These are phyloP conservation scores for Electrophaes corylata DNA, from an alignment of 2,888 invertebrate species.

Conservation along the genomic window DNA sequence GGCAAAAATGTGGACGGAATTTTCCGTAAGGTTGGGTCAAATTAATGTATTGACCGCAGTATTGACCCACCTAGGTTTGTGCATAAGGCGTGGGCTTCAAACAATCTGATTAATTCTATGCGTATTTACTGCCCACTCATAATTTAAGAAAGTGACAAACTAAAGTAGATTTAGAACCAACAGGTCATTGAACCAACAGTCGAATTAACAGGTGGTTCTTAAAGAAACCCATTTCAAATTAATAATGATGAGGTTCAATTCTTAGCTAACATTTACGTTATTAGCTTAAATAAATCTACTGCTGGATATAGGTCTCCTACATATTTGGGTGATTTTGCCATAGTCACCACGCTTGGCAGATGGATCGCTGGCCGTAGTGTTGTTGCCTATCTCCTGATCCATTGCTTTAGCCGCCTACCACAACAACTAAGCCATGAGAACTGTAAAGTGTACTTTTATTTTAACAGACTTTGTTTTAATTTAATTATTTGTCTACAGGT, in stretches of 20 bases:
- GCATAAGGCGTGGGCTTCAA: slow-evolving; percentile 25
- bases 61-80: slow-evolving; percentile 27
- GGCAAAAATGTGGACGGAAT: slow-evolving; percentile 31
- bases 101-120: slow-evolving; percentile 30
- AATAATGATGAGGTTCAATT: too few species aligned
- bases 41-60: slow-evolving; percentile 29
- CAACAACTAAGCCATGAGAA: background rate
- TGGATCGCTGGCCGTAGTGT: too few species aligned
- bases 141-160: slow-evolving; percentile 7
- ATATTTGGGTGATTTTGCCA: too few species aligned
- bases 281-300: too few species aligned
- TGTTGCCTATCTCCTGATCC: too few species aligned
- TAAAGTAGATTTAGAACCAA: background rate
- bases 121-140: slow-evolving; percentile 27
- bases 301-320: too few species aligned
- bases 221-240: background rate
- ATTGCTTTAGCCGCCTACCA: too few species aligned
- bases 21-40: slow-evolving; percentile 30
- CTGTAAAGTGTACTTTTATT: background rate
- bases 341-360: too few species aligned
- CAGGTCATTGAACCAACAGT: background rate
- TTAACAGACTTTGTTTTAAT: too few species aligned
- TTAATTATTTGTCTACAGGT: slow-evolving; percentile 79
- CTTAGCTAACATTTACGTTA: too few species aligned
- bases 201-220: background rate